phyloP scores from a whole-genome alignment of 2,797 vertebrate species.

The Simalia tracyae region DNA sequence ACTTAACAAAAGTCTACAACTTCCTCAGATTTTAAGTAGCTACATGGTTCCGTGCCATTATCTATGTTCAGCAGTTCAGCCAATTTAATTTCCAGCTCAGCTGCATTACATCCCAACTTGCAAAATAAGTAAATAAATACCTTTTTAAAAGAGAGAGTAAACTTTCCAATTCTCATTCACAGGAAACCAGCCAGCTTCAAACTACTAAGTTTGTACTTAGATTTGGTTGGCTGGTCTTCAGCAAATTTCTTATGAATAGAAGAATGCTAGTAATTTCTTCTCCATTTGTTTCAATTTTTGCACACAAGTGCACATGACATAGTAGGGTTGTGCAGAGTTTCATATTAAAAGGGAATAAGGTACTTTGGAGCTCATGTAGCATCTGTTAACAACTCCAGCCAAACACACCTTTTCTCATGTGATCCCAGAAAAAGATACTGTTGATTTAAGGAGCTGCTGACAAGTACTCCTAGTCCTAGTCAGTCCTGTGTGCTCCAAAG shows the following conservation, averaged over 20 bases:
- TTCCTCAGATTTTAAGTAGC: not conserved
- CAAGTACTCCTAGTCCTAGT: not conserved
- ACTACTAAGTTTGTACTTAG: not conserved
- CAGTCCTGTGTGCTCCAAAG: not conserved
- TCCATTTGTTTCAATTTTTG: not conserved
- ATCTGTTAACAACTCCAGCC: not conserved
- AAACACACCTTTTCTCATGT: not conserved
- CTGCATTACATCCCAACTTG: not conserved
- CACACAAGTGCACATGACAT: not conserved
- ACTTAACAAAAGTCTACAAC: not conserved
- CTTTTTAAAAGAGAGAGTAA: not conserved
- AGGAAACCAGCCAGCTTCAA: not conserved
- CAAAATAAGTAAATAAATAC: not conserved
- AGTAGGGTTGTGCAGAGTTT: not conserved
- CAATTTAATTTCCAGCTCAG: not conserved
- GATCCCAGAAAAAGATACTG: not conserved
- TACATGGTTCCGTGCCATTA: not conserved
- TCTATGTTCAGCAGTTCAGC: not conserved
- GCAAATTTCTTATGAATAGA: not conserved
- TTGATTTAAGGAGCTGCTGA: not conserved
- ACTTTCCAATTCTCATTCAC: not conserved
- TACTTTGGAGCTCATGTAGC: not conserved
- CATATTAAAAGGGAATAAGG: not conserved
- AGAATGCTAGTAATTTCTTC: not conserved
- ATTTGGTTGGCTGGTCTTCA: not conserved